phyloP scores from a whole-genome alignment of 1,140 invertebrate genomes.

The Anoplophora glabripennis region DNA sequence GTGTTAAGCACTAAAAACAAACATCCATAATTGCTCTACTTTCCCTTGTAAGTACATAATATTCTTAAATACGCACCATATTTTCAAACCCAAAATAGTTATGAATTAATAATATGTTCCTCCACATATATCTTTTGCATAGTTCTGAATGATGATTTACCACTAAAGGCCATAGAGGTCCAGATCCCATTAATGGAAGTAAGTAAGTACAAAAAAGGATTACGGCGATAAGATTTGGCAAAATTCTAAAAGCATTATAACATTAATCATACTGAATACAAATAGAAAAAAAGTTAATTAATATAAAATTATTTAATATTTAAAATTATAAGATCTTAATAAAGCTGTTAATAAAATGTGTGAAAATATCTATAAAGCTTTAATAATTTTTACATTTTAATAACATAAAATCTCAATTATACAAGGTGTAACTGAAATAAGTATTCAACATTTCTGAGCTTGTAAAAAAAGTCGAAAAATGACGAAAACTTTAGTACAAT shows the following conservation, averaged over 20 bases:
- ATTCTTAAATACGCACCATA: conserved; percentile 51
- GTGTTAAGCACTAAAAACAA: conserved; percentile 62
- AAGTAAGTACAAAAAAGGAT: conserved; percentile 64
- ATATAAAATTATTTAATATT: not conserved
- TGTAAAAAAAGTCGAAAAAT: no score
- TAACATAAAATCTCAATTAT: no score
- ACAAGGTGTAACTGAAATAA: no score
- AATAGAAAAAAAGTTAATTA: no score
- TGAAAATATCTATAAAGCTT: no score
- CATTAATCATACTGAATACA: no score
- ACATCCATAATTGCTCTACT: conserved; percentile 21
- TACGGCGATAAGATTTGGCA: conserved; percentile 57
- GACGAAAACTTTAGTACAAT: no score
- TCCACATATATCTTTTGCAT: conserved; percentile 59
- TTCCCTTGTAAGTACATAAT: no score
- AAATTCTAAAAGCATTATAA: conserved; percentile 54
- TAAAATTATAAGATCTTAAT: no score
- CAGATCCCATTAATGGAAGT: conserved; percentile 56
- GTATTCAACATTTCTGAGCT: no score
- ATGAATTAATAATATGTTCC: conserved; percentile 59
- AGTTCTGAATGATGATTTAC: conserved; percentile 57
- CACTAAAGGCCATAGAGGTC: conserved; percentile 61
- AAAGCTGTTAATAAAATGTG: no score
- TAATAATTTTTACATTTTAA: no score
- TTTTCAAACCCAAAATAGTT: conserved; percentile 62